Conservation (phyloP, 2,113 vertebrate species). For the Phrynosoma blainvillii region DNA sequence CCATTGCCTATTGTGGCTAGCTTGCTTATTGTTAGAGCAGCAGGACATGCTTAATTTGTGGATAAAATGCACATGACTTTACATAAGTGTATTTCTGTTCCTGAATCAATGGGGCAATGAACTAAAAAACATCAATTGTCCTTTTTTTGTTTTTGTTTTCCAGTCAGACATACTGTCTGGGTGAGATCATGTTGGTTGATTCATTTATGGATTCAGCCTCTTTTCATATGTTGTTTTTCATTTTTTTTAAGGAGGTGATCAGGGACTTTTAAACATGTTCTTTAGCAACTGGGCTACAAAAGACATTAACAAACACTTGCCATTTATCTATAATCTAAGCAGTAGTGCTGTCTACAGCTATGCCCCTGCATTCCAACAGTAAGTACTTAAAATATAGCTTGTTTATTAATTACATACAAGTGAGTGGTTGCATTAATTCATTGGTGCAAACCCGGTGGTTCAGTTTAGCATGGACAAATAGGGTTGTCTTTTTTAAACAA, state of each 20-base stretch:
- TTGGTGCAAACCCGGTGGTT: neutral
- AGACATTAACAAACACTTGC: conserved; percentile 81
- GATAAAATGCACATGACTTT: neutral
- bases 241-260: conserved; percentile 83
- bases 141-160: neutral
- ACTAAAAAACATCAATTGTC: neutral
- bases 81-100: neutral
- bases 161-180: neutral
- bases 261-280: conserved; percentile 84
- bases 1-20: neutral
- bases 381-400: conserved; percentile 54
- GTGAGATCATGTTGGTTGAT: neutral
- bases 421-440: neutral
- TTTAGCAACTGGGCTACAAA: conserved; percentile 78
- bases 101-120: neutral
- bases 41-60: neutral
- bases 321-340: conserved; percentile 84
- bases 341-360: conserved; percentile 78
- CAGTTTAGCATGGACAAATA: neutral
- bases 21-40: neutral
- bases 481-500: neutral
- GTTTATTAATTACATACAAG: neutral
- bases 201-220: neutral
- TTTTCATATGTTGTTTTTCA: neutral
- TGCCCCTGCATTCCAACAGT: conserved; percentile 84